These are phyloP conservation scores for Harpegnathos saltator DNA, from an alignment of 1,140 invertebrate genomes.

Conservation along the genomic window DNA sequence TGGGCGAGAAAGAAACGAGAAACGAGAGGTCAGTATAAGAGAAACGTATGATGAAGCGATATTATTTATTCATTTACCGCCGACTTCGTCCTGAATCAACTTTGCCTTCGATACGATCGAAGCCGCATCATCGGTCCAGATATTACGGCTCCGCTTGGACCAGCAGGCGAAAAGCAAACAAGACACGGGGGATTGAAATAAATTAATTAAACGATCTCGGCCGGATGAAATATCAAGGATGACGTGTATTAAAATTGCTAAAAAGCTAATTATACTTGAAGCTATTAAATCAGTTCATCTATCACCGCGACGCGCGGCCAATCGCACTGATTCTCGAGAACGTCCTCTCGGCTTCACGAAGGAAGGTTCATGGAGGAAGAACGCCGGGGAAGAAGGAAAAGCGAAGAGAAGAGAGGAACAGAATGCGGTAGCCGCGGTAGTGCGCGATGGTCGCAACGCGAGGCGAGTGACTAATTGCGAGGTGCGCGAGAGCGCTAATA, in stretches of 20 bases:
- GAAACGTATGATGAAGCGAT: too few relatives aligned
- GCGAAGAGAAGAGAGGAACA: too few relatives aligned
- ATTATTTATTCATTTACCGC: too few relatives aligned
- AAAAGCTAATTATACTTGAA: neutral
- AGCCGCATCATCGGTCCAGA: neutral
- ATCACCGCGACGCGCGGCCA: neutral
- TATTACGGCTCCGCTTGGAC: neutral
- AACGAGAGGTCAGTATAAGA: too few relatives aligned
- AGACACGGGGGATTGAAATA: neutral
- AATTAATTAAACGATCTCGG: neutral
- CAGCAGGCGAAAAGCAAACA: too few relatives aligned
- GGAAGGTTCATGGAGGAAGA: neutral
- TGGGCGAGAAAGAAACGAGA: too few relatives aligned
- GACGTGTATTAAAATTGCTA: conserved; percentile 7
- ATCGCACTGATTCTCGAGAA: neutral
- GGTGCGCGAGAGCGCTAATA: conserved; percentile 3
- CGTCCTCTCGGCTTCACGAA: neutral
- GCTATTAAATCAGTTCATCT: neutral
- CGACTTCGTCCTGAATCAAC: too few relatives aligned
- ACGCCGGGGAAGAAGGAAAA: neutral
- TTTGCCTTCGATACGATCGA: too few relatives aligned
- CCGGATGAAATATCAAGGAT: neutral
- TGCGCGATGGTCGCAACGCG: too few relatives aligned
- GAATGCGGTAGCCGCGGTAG: too few relatives aligned
- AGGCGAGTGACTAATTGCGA: conserved; percentile 31